These are phyloP conservation scores for Cyphomyrus plagiostoma DNA, from an alignment of 2,113 vertebrate genomes.

Conservation along the genomic window DNA sequence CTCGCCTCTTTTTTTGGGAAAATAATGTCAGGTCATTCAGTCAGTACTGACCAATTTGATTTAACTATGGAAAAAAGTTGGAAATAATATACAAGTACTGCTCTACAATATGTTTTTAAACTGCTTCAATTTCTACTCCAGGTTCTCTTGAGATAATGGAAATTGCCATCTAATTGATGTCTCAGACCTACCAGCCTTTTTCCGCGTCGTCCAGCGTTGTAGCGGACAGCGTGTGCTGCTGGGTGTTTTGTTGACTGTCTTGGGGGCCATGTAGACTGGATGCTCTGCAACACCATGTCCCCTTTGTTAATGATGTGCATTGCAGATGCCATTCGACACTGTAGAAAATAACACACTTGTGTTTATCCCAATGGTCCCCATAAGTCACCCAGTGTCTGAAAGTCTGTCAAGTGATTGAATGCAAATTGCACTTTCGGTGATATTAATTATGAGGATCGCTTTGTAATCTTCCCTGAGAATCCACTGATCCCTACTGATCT, in stretches of 20 bases:
- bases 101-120: not conserved
- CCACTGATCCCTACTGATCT: not conserved
- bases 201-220: not conserved
- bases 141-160: not conserved
- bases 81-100: not conserved
- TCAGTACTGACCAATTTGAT: not conserved
- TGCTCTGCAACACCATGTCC: not conserved
- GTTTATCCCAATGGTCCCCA: not conserved
- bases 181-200: not conserved
- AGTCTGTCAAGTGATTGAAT: not conserved
- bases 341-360: not conserved
- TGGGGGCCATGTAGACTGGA: not conserved
- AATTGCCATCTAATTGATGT: not conserved
- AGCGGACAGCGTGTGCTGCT: not conserved
- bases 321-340: not conserved
- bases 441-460: not conserved
- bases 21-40: not conserved
- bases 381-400: not conserved
- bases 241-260: not conserved
- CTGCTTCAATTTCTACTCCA: not conserved
- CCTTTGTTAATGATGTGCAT: not conserved
- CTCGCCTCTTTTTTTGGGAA: not conserved
- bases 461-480: not conserved
- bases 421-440: not conserved
- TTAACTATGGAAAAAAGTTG: not conserved